phyloP scores from a whole-genome alignment of 2,113 vertebrate genomes.

The Gymnobelideus leadbeateri region DNA sequence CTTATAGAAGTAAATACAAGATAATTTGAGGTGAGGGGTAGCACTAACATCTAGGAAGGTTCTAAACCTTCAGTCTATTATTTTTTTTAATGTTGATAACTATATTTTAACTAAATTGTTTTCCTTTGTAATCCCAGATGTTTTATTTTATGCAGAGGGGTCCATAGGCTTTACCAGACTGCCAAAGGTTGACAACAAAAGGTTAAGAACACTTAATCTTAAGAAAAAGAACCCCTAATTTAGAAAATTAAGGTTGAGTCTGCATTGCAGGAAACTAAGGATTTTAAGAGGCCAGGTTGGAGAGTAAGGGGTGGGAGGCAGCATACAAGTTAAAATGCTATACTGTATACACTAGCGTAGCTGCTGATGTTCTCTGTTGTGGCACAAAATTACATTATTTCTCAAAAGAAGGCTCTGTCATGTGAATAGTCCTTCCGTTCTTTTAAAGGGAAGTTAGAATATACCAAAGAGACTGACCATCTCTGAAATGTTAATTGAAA shows the following conservation, averaged over 20 bases:
- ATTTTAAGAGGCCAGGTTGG: no score
- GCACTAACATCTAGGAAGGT: background rate
- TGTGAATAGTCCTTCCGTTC: background rate
- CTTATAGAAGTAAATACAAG: background rate
- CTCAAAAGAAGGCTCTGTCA: background rate
- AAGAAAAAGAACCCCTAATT: no score
- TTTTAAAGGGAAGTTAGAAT: background rate
- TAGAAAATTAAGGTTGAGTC: background rate
- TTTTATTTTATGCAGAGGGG: background rate
- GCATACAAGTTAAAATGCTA: background rate
- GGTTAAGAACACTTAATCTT: background rate
- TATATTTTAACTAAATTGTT: background rate
- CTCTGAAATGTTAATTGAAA: slow-evolving; percentile 58
- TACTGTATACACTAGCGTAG: background rate
- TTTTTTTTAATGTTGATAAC: background rate
- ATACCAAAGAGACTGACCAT: slow-evolving; percentile 31
- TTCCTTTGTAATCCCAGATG: background rate
- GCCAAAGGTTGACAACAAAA: background rate
- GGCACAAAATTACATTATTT: background rate
- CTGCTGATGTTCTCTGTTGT: background rate
- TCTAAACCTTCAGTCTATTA: background rate
- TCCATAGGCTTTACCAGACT: background rate
- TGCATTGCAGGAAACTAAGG: background rate
- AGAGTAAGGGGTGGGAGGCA: no score
- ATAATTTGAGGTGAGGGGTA: background rate